A percentile compares a stretch with the other conserved stretches of the same genome.
phyloP scores from a whole-genome alignment of 2,888 invertebrate genomes.

The Ectobius pallidus region DNA sequence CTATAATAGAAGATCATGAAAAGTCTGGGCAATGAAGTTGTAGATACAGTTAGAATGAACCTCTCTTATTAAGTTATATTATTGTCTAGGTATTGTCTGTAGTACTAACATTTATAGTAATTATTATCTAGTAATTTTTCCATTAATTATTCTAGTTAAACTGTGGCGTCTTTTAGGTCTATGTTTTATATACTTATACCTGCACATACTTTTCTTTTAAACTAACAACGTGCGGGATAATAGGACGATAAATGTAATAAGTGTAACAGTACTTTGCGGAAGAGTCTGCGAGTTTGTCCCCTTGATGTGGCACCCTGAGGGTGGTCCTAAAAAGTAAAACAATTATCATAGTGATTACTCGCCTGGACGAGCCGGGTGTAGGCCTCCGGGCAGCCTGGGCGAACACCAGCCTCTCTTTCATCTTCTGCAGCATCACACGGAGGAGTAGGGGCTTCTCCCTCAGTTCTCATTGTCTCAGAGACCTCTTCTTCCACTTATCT shows the following conservation, averaged over 20 bases:
- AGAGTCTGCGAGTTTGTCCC: constrained; percentile 1
- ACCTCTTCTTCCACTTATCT: constrained; percentile 4
- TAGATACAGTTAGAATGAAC: too few relatives aligned
- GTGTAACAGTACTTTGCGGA: not conserved
- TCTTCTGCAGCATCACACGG: not conserved
- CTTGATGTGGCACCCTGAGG: not conserved
- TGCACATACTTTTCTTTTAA: too few relatives aligned
- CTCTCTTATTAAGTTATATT: too few relatives aligned
- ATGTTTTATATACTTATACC: too few relatives aligned
- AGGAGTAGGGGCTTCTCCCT: not conserved
- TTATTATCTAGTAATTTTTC: too few relatives aligned
- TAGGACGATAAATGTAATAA: not conserved
- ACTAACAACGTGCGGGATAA: too few relatives aligned
- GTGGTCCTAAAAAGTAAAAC: constrained; percentile 21
- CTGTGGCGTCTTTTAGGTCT: too few relatives aligned
- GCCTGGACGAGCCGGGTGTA: not conserved
- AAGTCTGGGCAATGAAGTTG: too few relatives aligned
- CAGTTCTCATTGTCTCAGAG: not conserved
- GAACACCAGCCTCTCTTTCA: not conserved
- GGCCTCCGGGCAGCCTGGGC: not conserved
- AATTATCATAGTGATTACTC: constrained; percentile 23
- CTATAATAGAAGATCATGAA: too few relatives aligned
- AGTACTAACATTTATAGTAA: too few relatives aligned
- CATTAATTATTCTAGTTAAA: too few relatives aligned
- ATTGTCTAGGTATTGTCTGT: too few relatives aligned